Conservation (phyloP, 2,888 invertebrate genomes). For the Morinoia aosen region DNA sequence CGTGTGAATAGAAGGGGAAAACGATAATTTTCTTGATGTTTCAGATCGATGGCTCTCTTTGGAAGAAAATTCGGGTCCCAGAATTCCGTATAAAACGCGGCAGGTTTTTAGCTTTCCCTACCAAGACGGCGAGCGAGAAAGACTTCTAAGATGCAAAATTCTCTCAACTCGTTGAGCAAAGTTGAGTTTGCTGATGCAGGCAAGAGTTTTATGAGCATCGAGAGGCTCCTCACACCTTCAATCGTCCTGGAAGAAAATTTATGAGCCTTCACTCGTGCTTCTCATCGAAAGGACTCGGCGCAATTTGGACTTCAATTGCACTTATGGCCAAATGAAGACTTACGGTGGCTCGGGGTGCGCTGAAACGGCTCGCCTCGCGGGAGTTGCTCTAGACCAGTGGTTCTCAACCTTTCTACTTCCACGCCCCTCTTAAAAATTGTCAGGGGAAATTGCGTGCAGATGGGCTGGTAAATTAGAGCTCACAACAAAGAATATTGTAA, state of each 20-base stretch:
- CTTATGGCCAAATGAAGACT: constrained; percentile 30
- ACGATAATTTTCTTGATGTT: neutral
- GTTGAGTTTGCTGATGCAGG: neutral
- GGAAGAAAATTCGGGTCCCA: neutral
- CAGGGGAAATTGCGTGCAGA: too few species aligned
- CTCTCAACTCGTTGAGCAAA: neutral
- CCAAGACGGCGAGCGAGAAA: neutral
- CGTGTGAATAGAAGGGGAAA: neutral
- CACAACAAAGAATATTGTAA: too few species aligned
- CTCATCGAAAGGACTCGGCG: neutral
- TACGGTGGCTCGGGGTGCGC: neutral
- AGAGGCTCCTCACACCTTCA: constrained; percentile 16
- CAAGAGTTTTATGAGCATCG: constrained; percentile 34
- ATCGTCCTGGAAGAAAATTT: constrained; percentile 27
- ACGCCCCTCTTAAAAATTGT: too few species aligned
- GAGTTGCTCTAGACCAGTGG: too few species aligned
- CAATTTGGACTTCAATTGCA: constrained; percentile 45
- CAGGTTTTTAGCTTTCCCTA: neutral
- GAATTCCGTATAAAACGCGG: neutral
- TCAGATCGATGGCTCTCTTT: neutral
- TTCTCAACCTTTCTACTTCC: too few species aligned
- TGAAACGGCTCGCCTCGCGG: neutral
- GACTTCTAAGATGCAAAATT: neutral
- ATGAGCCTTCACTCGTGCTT: neutral
- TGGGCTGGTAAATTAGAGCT: too few species aligned